Evolutionary conservation across 2,888 invertebrate genomes (phyloP).

Genomic region (Dinocampus coccinellae): DNA sequence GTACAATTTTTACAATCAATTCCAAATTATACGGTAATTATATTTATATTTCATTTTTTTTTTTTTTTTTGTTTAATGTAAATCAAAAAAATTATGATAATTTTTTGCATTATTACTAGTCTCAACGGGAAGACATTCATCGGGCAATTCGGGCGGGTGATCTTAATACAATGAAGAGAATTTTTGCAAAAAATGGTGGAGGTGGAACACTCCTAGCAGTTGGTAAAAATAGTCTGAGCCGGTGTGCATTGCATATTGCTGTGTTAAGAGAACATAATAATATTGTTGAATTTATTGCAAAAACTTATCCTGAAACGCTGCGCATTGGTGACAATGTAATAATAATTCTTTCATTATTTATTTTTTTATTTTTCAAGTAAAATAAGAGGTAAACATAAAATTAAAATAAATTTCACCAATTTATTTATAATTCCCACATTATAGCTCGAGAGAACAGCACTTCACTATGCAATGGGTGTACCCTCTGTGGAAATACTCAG

Average conservation of each 20-base stretch:
- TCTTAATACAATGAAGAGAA: slow-evolving; percentile 73
- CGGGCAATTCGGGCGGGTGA: slow-evolving; percentile 79
- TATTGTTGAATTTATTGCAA: slow-evolving; percentile 82
- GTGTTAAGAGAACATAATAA: slow-evolving; percentile 87
- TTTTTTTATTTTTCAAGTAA: too few relatives aligned
- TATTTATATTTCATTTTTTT: too few relatives aligned
- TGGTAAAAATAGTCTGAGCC: slow-evolving; percentile 79
- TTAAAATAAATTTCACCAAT: too few relatives aligned
- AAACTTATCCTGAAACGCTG: slow-evolving; percentile 80
- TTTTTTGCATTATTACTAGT: slow-evolving; percentile 69
- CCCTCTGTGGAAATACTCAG: slow-evolving; percentile 87
- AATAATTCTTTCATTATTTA: too few relatives aligned
- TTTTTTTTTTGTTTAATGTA: background rate
- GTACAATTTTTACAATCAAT: slow-evolving; percentile 80
- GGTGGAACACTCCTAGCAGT: slow-evolving; percentile 73
- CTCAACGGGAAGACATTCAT: slow-evolving; percentile 83
- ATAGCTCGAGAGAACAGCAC: slow-evolving; percentile 87
- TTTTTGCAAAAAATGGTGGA: slow-evolving; percentile 71
- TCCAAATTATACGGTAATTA: slow-evolving; percentile 84
- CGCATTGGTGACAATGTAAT: slow-evolving; percentile 88
- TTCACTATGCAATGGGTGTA: slow-evolving; percentile 93
- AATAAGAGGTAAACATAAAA: too few relatives aligned
- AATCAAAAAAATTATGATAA: slow-evolving; percentile 5
- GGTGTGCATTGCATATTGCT: slow-evolving; percentile 88
- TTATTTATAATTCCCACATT: too few relatives aligned